phyloP scores from a whole-genome alignment of 2,888 invertebrate species.

The Clostera curtula region DNA sequence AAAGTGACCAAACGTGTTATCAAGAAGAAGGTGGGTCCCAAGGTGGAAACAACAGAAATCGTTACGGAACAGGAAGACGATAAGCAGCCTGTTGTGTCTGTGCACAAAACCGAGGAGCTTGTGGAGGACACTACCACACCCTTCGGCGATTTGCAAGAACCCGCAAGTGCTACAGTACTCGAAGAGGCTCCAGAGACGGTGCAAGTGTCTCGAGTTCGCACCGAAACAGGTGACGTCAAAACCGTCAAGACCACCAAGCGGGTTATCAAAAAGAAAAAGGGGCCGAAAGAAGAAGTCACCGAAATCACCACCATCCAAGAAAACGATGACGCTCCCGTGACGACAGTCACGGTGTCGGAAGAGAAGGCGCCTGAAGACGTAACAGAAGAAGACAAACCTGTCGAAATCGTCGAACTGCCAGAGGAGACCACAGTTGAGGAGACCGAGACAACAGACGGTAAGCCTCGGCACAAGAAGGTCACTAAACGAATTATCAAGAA shows the following conservation, averaged over 20 bases:
- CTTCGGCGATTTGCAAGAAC: too few species aligned
- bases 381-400: neutral
- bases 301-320: constrained; percentile 12
- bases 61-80: constrained; percentile 3
- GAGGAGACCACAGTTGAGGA: constrained; percentile 8
- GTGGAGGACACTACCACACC: too few species aligned
- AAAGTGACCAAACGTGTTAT: constrained; percentile 17
- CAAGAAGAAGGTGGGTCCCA: constrained; percentile 33
- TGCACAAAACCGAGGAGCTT: too few species aligned
- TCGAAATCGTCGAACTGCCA: constrained; percentile 8
- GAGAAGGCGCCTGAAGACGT: constrained; percentile 1
- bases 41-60: constrained; percentile 19
- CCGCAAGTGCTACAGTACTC: too few species aligned
- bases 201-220: too few species aligned
- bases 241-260: constrained; percentile 8
- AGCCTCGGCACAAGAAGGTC: constrained; percentile 4
- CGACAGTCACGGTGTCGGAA: constrained; percentile 8
- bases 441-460: constrained; percentile 5
- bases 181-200: too few species aligned
- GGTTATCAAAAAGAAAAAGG: constrained; percentile 9
- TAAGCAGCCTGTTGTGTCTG: too few species aligned
- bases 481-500: constrained; percentile 5
- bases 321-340: constrained; percentile 11
- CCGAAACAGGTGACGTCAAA: constrained; percentile 6
- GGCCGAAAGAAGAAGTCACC: constrained; percentile 8